Base-by-base conservation (phyloP, 2,113 vertebrate species). In the Pseudopipra pipra region DNA sequence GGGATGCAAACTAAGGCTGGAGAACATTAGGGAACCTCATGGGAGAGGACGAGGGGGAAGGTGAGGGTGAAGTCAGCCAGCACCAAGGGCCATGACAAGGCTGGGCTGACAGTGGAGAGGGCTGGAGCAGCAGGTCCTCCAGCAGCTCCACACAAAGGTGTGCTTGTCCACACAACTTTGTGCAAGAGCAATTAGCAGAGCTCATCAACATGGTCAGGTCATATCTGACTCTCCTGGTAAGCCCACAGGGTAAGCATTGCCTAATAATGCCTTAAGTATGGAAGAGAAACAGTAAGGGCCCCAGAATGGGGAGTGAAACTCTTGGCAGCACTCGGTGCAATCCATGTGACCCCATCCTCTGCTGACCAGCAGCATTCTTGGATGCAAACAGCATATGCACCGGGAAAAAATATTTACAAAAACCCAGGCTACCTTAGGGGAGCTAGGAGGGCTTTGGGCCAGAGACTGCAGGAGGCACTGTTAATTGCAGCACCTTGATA, bases 391-490 rank as follows among this genome's bases (percentile, higher is more conserved):
- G 41, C 74, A 68, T 61, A 81, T 58, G 65, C 20, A 61, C 61
- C 54, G 73, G 76, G 80, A 94, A 94, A 89, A 96, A 94, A 96
- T 94, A 87, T 90, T 93, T 89, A 76, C 4, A 3, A 44, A 81
- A 93, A 72, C 24, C 0, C 44, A 84, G 81, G 59, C 24, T 80
- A 88, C 14, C 2, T 63, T 71, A 74, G 55, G 4, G 3, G 47
- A 84, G 25, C 65, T 78, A 49, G 33, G 56, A 88, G 68, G 44
- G 33, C 30, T 91, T 87, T 44, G 44, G 47, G 46, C 27, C 4
- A 3, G 52, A 10, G 30, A 41, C 47, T 52, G 68, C 59, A 88
- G 68, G 55, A 94, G 88, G 31, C 73, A 87, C 28, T 82, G 56
- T 79, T 91, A 91, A 73, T 37, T 89, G 87, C 44, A 75, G 62